Percentiles rank a stretch among this genome's conserved stretches.
phyloP scores from a whole-genome alignment of 2,113 vertebrate genomes.

The Fulmarus glacialis region DNA sequence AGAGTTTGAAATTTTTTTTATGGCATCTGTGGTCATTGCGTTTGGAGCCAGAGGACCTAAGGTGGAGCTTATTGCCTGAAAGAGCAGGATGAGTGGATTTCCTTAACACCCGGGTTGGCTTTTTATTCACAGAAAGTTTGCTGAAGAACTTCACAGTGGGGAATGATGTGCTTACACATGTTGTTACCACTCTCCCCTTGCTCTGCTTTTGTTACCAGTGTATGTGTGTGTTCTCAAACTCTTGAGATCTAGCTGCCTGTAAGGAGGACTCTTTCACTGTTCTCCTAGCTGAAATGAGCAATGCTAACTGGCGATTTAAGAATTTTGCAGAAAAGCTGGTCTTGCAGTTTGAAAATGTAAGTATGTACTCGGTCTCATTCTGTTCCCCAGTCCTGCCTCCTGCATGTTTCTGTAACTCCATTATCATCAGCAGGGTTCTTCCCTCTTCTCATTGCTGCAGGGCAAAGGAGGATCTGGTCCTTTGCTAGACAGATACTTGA shows the following conservation, averaged over 20 bases:
- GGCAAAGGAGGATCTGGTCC: background rate
- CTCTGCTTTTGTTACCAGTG: too few relatives aligned
- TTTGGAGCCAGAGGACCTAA: background rate
- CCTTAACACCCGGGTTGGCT: background rate
- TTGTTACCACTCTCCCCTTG: background rate
- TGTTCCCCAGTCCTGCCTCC: background rate
- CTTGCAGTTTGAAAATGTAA: background rate
- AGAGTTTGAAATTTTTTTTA: background rate
- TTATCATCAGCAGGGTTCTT: background rate
- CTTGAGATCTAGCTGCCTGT: background rate
- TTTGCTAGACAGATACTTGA: background rate
- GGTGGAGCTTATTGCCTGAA: background rate
- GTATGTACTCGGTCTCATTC: background rate
- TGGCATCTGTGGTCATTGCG: background rate
- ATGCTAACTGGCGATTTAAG: background rate
- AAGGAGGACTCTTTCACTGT: background rate
- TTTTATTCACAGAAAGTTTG: background rate
- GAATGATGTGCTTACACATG: rapidly evolving
- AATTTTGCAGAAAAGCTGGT: background rate
- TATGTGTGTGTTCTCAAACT: background rate
- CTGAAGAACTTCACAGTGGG: background rate
- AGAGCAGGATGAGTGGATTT: background rate
- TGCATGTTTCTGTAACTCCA: rapidly evolving
- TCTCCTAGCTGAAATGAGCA: background rate
- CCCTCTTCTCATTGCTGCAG: background rate